Conservation (phyloP, 64 coral and sea anemone genomes). For the Actinia equina region DNA sequence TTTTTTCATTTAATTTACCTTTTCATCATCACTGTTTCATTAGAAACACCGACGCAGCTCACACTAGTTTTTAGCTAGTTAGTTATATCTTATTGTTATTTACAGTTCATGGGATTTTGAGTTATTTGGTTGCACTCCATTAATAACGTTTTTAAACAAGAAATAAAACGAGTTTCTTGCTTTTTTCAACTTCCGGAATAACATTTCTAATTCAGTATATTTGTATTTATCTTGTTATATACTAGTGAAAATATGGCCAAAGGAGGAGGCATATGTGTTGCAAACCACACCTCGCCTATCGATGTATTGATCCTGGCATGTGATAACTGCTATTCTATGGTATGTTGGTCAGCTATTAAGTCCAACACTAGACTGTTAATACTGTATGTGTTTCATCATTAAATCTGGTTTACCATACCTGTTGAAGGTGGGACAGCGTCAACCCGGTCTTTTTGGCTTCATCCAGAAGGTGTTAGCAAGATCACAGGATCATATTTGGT, state of each 20-base stretch:
- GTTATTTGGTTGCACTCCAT: too few species aligned
- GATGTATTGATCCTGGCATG: conserved; percentile 88
- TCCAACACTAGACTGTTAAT: neutral
- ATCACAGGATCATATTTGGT: conserved; percentile 98
- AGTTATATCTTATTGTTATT: too few species aligned
- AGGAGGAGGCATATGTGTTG: conserved; percentile 95
- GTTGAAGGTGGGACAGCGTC: conserved; percentile 80
- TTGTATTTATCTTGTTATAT: neutral
- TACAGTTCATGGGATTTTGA: too few species aligned
- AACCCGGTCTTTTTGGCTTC: conserved; percentile 93
- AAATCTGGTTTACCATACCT: neutral
- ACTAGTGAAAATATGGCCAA: conserved; percentile 84
- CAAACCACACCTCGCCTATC: conserved; percentile 94
- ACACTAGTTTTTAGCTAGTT: too few species aligned
- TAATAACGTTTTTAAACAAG: too few species aligned
- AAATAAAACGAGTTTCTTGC: too few species aligned
- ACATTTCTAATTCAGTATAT: too few species aligned
- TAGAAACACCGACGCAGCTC: too few species aligned
- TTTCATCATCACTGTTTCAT: too few species aligned
- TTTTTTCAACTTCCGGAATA: too few species aligned
- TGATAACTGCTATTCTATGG: conserved; percentile 91
- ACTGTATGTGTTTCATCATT: neutral
- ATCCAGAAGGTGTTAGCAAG: conserved; percentile 73
- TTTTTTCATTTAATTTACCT: too few species aligned
- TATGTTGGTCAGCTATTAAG: conserved; percentile 16